Evolutionary conservation across 1,140 invertebrate genomes (phyloP), one percentile per base, ranked within the genome.

Genomic region (Hermatobates lingyangjiaoensis): DNA sequence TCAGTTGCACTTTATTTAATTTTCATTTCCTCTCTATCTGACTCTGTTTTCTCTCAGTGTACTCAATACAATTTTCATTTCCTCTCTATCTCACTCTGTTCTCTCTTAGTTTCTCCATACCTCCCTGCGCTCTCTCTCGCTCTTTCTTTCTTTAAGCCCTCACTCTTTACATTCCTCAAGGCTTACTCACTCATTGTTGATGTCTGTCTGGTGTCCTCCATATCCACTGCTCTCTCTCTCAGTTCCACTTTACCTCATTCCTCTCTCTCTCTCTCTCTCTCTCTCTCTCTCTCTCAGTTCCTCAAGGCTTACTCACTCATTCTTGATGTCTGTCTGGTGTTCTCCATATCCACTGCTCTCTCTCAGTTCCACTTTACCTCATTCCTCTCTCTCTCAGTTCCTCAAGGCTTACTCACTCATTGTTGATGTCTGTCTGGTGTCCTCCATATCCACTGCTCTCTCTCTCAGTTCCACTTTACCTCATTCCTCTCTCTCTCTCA

Each of bases 381-480:
- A 27, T 10, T 46, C 4, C 25, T 23, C 1, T 20, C 46, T 48
- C 15, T 48, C 3, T 25, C 21, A 23, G 18, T 27, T 20, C 14
- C n/a, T 48, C 14, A 28, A 48, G 18, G 15, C 18, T 3, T 44
- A 45, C 45, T 65, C 64, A 77, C 75, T 73, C 72, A 62, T 68
- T 72, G 28, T 67, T 63, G 50, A 62, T 64, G 58, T 72, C 62
- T 68, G 47, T 71, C 71, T 2, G 72, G 72, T 50, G 73, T 3
- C 76, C 80, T 39, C 79, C 74, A 70, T 83, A 85, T 24, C 81
- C 81, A 62, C 81, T 85, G 64, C 81, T 84, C 48, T 79, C 75
- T 54, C 79, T 81, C 34, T 21, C 18, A 25, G 21, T 25, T 21
- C n/a, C 18, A 25, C n/a, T 24, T 24, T 21, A 24, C 1, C 26